Evolutionary conservation across 1,140 invertebrate genomes (phyloP).

Genomic region (Notospermus geniculatus): DNA sequence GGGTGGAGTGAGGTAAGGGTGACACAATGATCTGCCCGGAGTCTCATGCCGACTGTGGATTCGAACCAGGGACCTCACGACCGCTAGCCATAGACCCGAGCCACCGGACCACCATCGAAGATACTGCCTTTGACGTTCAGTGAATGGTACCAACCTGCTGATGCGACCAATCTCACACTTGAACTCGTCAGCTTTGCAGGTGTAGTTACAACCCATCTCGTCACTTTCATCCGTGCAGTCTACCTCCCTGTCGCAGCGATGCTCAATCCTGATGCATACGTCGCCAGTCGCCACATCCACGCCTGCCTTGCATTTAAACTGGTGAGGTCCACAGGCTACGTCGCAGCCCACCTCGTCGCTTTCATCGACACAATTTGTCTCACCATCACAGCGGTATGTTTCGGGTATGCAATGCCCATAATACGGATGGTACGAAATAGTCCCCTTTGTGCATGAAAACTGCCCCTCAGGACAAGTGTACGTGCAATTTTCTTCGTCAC

Average conservation of each 20-base stretch:
- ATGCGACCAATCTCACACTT: neutral
- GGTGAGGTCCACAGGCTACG: neutral
- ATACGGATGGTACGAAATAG: neutral
- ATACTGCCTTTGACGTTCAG: too few relatives aligned
- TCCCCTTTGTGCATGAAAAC: neutral
- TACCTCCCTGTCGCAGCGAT: neutral
- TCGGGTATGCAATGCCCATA: neutral
- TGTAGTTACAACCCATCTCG: constrained; percentile 1
- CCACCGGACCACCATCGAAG: too few relatives aligned
- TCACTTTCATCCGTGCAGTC: constrained; percentile 5
- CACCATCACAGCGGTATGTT: constrained; percentile 3
- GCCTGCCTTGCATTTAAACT: neutral
- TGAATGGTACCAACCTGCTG: neutral
- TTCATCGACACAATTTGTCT: neutral
- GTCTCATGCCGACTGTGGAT: too few relatives aligned
- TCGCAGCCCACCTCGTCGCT: constrained; percentile 3
- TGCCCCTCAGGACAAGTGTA: neutral
- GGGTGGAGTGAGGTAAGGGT: too few relatives aligned
- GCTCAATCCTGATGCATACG: neutral
- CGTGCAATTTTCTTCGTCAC: neutral
- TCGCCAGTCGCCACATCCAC: neutral
- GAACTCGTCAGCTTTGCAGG: constrained; percentile 5
- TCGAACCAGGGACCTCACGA: too few relatives aligned
- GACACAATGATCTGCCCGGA: too few relatives aligned
- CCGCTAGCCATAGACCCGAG: too few relatives aligned